Evolutionary conservation across 1,140 invertebrate genomes (phyloP).

Genomic region (Drosophila arizonae): DNA sequence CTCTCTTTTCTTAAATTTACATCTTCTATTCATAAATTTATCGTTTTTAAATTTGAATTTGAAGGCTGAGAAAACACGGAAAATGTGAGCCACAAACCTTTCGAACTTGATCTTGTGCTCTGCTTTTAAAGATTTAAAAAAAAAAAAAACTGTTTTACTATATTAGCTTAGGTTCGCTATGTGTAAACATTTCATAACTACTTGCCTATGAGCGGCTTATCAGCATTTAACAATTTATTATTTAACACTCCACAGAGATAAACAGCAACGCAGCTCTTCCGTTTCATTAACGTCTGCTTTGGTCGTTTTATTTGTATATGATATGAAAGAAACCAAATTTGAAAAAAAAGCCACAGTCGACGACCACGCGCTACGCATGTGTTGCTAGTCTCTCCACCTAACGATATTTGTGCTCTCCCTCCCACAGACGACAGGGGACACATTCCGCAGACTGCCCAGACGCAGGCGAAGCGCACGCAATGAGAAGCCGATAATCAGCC

Average conservation of each 20-base stretch:
- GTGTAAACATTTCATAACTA: neutral
- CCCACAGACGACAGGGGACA: too few relatives aligned
- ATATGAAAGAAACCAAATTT: neutral
- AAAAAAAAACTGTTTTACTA: too few relatives aligned
- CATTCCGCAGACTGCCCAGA: neutral
- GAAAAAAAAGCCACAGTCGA: neutral
- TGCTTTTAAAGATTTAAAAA: too few relatives aligned
- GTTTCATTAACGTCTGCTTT: neutral
- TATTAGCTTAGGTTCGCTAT: neutral
- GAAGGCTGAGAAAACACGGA: slow-evolving; percentile 7
- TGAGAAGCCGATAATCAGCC: slow-evolving; percentile 25
- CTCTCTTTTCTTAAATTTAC: slow-evolving; percentile 7
- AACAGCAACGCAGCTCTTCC: slow-evolving; percentile 4
- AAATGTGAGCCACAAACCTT: too few relatives aligned
- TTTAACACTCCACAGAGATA: slow-evolving; percentile 10
- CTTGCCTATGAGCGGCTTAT: slow-evolving; percentile 10
- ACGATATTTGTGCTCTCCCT: slow-evolving; percentile 1
- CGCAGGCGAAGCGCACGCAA: neutral
- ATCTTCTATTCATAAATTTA: slow-evolving; percentile 9
- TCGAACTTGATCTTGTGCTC: too few relatives aligned
- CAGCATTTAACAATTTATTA: slow-evolving; percentile 10
- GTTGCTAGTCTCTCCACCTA: slow-evolving; percentile 5
- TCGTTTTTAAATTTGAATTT: slow-evolving; percentile 10
- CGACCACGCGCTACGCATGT: slow-evolving; percentile 29
- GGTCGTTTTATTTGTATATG: neutral